Evolutionary conservation across 2,113 vertebrate species (phyloP).

Genomic region (Dromiciops gliroides): DNA sequence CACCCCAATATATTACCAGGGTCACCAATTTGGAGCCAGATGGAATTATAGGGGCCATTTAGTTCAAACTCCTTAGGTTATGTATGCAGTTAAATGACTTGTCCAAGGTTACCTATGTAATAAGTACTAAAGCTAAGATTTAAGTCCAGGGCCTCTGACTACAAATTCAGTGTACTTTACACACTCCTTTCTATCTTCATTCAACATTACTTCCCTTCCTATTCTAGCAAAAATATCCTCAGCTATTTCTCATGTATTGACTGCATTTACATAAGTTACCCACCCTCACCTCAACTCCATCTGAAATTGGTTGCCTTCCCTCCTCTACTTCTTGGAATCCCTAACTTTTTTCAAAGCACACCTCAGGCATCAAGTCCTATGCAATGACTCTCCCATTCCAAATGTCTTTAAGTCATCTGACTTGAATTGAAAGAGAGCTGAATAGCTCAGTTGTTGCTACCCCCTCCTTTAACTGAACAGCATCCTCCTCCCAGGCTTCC

Average conservation of each 20-base stretch:
- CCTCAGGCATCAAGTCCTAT: background rate
- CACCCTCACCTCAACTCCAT: background rate
- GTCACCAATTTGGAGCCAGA: background rate
- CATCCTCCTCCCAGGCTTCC: background rate
- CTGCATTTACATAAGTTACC: background rate
- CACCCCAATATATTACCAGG: background rate
- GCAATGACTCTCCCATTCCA: background rate
- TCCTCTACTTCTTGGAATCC: background rate
- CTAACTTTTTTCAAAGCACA: background rate
- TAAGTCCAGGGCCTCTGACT: background rate
- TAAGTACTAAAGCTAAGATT: background rate
- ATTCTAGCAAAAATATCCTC: background rate
- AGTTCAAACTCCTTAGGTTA: background rate
- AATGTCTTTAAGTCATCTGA: background rate
- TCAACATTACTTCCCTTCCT: background rate
- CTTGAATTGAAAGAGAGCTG: background rate
- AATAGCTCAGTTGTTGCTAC: background rate
- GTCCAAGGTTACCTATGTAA: background rate
- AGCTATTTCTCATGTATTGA: background rate
- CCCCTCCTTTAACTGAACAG: background rate
- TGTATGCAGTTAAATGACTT: background rate
- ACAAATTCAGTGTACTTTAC: background rate
- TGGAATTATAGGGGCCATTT: background rate
- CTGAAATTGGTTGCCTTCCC: background rate
- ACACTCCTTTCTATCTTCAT: background rate